A percentile compares a stretch with the other conserved stretches of the same genome.
Evolutionary conservation across 2,888 invertebrate genomes (phyloP).

Genomic region (Eupelmus urozonus): DNA sequence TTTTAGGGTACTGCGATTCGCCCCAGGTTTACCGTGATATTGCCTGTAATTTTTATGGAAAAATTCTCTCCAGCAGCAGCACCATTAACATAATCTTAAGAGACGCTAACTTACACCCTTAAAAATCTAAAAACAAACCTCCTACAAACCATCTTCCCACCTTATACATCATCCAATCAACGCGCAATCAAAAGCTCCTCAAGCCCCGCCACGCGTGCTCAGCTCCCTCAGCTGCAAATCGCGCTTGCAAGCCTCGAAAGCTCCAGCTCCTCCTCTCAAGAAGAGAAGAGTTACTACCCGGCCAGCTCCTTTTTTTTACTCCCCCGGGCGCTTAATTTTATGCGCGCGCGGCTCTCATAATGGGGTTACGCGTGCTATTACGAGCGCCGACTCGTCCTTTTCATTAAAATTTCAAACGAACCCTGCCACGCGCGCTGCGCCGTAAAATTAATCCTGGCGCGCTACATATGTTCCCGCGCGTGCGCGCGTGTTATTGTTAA

Average conservation of each 20-base stretch:
- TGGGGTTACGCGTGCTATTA: conserved; percentile 20
- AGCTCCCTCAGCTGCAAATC: no score
- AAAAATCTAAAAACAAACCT: no score
- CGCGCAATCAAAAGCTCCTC: conserved; percentile 34
- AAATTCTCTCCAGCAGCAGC: no score
- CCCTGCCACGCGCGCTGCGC: conserved; percentile 49
- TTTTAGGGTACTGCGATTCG: no score
- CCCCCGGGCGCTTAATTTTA: conserved; percentile 17
- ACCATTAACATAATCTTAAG: no score
- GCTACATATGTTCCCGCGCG: conserved; percentile 9
- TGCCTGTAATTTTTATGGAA: no score
- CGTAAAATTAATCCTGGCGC: conserved; percentile 61
- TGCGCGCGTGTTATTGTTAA: not conserved
- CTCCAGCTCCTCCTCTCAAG: no score
- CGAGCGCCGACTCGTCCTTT: conserved; percentile 55
- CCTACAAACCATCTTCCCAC: no score
- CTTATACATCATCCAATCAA: conserved; percentile 24
- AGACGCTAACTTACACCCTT: no score
- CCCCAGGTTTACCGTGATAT: no score
- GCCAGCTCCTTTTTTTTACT: not conserved
- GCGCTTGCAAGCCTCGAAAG: no score
- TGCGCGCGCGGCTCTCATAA: not conserved
- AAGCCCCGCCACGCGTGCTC: not conserved
- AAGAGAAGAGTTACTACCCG: no score
- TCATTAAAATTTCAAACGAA: conserved; percentile 65